These are phyloP conservation scores for Eolophus roseicapilla DNA, from an alignment of 2,113 vertebrate species.

Conservation along the genomic window DNA sequence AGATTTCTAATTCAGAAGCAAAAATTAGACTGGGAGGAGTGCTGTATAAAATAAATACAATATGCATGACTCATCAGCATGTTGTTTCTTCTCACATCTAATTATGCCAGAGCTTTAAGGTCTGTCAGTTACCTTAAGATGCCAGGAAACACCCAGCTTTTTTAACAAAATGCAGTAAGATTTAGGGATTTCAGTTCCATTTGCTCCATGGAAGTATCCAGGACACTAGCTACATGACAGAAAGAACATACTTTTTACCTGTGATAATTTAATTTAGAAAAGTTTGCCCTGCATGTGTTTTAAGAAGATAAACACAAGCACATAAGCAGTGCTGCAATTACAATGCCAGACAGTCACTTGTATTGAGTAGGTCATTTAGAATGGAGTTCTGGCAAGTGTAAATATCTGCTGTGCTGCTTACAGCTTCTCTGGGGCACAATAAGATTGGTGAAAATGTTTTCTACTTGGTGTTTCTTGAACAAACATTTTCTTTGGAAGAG, in stretches of 20 bases:
- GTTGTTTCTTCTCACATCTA: neutral
- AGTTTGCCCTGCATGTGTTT: neutral
- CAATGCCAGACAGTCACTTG: constrained; percentile 3
- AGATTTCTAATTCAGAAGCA: neutral
- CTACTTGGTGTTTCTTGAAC: constrained; percentile 54
- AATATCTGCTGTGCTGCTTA: constrained; percentile 15
- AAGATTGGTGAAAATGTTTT: constrained; percentile 59
- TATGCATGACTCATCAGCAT: neutral
- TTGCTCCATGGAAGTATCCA: neutral
- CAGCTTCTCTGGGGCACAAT: constrained; percentile 61
- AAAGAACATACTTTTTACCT: neutral
- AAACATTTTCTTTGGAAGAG: constrained; percentile 57
- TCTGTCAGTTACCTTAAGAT: neutral
- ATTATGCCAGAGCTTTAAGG: neutral
- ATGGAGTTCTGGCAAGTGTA: constrained; percentile 54
- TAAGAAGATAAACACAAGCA: neutral
- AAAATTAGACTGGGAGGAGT: neutral
- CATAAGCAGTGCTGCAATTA: constrained; percentile 19
- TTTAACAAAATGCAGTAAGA: neutral
- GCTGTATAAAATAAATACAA: neutral
- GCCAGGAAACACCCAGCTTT: neutral
- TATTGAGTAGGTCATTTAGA: constrained; percentile 40
- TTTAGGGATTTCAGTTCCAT: neutral
- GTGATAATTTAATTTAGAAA: neutral
- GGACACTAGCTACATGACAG: neutral